A percentile compares a stretch with the other conserved stretches of the same genome.
phyloP scores from a whole-genome alignment of 1,140 invertebrate species.

The Eciton burchellii region DNA sequence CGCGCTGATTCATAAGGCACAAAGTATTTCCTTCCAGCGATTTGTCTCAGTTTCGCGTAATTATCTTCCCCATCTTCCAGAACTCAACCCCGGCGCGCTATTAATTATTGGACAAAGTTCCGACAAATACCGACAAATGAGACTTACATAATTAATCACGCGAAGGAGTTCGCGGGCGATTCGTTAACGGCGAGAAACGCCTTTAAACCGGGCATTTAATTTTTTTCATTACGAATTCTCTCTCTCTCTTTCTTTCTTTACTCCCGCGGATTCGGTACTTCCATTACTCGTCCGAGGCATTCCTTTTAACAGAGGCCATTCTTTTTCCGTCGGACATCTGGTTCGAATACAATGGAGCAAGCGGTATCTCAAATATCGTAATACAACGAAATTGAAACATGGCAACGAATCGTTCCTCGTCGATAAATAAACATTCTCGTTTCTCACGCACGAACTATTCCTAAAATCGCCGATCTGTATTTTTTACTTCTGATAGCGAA shows the following conservation, averaged over 20 bases:
- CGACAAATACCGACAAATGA: conserved; percentile 31
- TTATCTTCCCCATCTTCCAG: too few species aligned
- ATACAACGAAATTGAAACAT: neutral
- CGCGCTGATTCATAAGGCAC: neutral
- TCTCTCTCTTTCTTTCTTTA: too few species aligned
- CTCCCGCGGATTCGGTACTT: conserved; percentile 7
- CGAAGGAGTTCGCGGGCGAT: conserved; percentile 24
- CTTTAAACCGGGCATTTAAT: conserved; percentile 32
- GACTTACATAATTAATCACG: conserved; percentile 49
- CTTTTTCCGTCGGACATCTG: neutral
- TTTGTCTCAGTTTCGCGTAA: neutral
- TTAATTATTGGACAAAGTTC: conserved; percentile 2
- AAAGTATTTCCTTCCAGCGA: neutral
- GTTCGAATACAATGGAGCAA: neutral
- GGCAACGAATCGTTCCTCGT: neutral
- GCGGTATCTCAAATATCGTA: neutral
- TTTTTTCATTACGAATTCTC: conserved; percentile 29
- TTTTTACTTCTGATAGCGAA: conserved; percentile 5
- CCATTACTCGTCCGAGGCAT: neutral
- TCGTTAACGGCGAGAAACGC: conserved; percentile 30
- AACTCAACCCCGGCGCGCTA: neutral
- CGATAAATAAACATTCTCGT: neutral
- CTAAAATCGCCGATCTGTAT: neutral
- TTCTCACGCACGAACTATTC: neutral
- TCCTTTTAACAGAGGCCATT: conserved; percentile 8